A percentile compares a stretch with the other conserved stretches of the same genome.
Conservation (phyloP, 2,888 invertebrate genomes). For the Sphaeridia pumilis region DNA sequence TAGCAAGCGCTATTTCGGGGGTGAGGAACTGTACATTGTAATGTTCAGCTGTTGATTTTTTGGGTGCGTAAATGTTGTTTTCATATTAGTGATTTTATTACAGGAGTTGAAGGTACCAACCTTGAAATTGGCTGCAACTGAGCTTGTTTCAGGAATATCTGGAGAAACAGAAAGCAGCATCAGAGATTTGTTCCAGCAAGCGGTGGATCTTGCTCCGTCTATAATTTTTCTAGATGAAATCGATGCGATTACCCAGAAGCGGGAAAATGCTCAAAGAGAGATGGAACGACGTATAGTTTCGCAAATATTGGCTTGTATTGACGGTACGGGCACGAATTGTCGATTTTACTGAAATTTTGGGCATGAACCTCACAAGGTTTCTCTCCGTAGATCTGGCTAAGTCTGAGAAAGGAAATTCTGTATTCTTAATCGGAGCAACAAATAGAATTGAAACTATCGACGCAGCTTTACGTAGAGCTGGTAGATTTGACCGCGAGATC, state of each 20-base stretch:
- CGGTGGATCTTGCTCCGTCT: conserved; percentile 59
- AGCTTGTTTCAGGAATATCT: conserved; percentile 84
- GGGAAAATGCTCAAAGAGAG: conserved; percentile 79
- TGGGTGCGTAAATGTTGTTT: background rate
- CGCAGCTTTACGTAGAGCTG: conserved; percentile 79
- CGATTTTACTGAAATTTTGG: conserved; percentile 36
- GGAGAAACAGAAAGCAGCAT: conserved; percentile 74
- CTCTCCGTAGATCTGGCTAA: conserved; percentile 43
- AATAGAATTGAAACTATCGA: conserved; percentile 86
- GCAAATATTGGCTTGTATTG: conserved; percentile 77
- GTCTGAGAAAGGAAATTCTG: conserved; percentile 48
- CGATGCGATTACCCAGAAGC: conserved; percentile 85
- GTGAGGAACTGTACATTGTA: conserved; percentile 41
- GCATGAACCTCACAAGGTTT: conserved; percentile 18
- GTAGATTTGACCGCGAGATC: conserved; percentile 88
- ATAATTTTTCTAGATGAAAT: conserved; percentile 93
- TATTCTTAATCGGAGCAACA: conserved; percentile 89
- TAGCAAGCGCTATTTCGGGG: conserved; percentile 72
- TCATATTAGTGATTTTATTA: conserved; percentile 1
- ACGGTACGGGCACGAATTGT: conserved; percentile 48
- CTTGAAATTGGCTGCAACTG: conserved; percentile 78
- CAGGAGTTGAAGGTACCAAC: conserved; percentile 72
- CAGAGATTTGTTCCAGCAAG: conserved; percentile 78
- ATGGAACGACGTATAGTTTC: conserved; percentile 95
- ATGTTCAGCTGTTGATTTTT: background rate